Evolutionary conservation across 1,140 invertebrate genomes (phyloP), one percentile per base, ranked within the genome.

Genomic region (Ostrea denselamellosa): DNA sequence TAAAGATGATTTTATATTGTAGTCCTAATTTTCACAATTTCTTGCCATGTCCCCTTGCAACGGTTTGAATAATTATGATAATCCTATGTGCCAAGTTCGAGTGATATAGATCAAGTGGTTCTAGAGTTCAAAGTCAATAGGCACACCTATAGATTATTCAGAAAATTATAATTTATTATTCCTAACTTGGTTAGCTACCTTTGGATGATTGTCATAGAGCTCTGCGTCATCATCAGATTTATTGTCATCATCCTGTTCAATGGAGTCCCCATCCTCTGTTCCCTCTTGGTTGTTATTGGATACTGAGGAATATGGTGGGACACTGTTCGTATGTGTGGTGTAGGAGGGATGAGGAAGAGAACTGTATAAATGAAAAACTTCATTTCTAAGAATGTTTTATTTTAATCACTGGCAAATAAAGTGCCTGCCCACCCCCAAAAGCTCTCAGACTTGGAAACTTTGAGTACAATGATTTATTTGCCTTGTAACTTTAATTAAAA

Each of bases 201-300:
- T 94, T 28, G 94, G 92, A 90, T 94, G 91, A 84, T 93, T 92
- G 89, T 94, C 94, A 91, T 95, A 95, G 5, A 95, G 92, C 86
- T 95, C 94, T 58, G 95, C 93, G 81, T 94, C 93, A 83, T 95
- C 95, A 87, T 92, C 92, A 65, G 91, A 90, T 28, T 90, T 91
- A 44, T 91, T 88, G 85, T 92, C 91, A 53, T 92, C 92, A 28
- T 87, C 90, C 25, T 87, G 71, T n/a, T 90, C 88, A 71, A 90
- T 93, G 0, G 92, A 93, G 34, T 94, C 93, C 51, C 92, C 93
- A 58, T 95, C 95, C 90, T 95, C 95, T 54, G 92, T 93, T 10
- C 87, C 89, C 17, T 54, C 81, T 44, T 44, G n/a, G 52, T 52
- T 54, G 52, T 89, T 90, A 9, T 90, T 90, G 53, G 92, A 92